Conservation (phyloP, 2,113 vertebrate genomes). For the Aphyosemion australe region DNA sequence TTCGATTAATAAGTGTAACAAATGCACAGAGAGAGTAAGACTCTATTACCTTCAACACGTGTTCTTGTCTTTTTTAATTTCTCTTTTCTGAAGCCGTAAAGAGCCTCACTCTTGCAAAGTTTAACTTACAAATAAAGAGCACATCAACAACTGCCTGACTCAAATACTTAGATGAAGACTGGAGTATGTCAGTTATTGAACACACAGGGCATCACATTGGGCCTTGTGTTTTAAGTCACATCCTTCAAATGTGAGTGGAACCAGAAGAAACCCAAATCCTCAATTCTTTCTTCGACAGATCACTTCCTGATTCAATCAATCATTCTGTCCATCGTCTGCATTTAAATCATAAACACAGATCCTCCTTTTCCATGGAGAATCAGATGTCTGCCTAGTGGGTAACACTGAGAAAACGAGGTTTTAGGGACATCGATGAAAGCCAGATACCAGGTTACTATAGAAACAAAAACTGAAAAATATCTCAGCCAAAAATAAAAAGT, state of each 20-base stretch:
- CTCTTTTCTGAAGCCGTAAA: conserved; percentile 5
- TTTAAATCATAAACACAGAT: conserved; percentile 6
- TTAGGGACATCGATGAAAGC: background rate
- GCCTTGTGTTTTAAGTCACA: background rate
- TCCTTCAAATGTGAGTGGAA: conserved; percentile 2
- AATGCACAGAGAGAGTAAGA: too few relatives aligned
- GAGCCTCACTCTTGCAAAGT: conserved; percentile 68
- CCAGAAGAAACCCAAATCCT: background rate
- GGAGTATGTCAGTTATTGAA: conserved; percentile 7
- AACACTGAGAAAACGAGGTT: conserved; percentile 12
- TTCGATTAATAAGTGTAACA: too few relatives aligned
- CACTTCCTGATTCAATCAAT: conserved; percentile 20
- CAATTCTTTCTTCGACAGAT: background rate
- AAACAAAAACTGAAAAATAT: conserved; percentile 27
- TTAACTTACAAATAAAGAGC: too few relatives aligned
- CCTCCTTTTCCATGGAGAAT: too few relatives aligned
- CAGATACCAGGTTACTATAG: conserved; percentile 44
- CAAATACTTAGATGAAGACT: conserved; percentile 42
- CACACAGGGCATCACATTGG: conserved; percentile 7
- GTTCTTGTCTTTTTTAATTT: background rate
- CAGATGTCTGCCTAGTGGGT: too few relatives aligned
- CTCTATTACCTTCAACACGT: too few relatives aligned
- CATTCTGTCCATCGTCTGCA: conserved; percentile 11
- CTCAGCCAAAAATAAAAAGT: background rate
- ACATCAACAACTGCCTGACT: conserved; percentile 53